A percentile compares a stretch with the other conserved stretches of the same genome.
These are phyloP conservation scores for Semnornis frantzii DNA, from an alignment of 2,113 vertebrate genomes.

Conservation along the genomic window DNA sequence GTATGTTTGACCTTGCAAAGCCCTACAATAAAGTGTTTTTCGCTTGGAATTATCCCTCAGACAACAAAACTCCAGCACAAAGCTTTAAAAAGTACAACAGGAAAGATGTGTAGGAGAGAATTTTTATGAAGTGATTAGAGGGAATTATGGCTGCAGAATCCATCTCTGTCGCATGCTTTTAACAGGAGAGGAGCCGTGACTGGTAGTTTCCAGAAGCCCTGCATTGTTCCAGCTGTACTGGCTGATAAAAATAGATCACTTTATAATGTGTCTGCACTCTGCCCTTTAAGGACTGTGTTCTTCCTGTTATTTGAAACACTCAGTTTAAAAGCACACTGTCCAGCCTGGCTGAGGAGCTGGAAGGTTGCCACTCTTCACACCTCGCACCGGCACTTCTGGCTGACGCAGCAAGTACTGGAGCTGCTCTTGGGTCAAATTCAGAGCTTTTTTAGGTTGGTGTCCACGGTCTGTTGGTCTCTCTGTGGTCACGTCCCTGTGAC, in stretches of 20 bases:
- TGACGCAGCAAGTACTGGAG: not conserved
- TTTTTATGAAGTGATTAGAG: constrained; percentile 1
- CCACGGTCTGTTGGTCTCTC: not conserved
- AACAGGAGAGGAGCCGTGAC: not conserved
- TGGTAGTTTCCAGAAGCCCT: constrained; percentile 12
- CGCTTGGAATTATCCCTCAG: not conserved
- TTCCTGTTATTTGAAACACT: not conserved
- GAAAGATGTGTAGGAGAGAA: not conserved
- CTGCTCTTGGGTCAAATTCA: not conserved
- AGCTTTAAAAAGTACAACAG: not conserved
- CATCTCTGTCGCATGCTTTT: not conserved
- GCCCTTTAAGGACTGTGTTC: not conserved
- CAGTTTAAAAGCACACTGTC: constrained; percentile 32
- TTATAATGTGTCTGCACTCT: not conserved
- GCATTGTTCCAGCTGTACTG: not conserved
- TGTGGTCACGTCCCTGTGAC: not conserved
- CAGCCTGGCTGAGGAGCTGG: not conserved
- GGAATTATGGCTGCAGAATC: not conserved
- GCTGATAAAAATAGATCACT: constrained; percentile 8
- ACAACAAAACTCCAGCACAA: not conserved
- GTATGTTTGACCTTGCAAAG: not conserved
- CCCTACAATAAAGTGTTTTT: constrained; percentile 9
- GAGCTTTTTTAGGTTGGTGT: not conserved
- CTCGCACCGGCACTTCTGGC: not conserved
- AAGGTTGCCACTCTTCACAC: not conserved